Evolutionary conservation across 2,888 invertebrate genomes (phyloP).

Genomic region (Stratiomys singularior): DNA sequence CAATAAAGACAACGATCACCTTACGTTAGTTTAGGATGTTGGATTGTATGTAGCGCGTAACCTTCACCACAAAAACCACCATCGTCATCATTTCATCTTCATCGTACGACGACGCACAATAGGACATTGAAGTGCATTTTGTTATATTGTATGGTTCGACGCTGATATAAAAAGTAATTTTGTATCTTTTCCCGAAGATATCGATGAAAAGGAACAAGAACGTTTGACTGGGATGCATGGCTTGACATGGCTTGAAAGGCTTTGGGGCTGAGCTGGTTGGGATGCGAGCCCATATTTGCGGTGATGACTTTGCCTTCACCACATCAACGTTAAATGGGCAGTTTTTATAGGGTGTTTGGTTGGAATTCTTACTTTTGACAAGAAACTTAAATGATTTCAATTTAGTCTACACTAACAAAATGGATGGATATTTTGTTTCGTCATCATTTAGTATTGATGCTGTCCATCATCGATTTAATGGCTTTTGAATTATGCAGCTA

Average conservation of each 20-base stretch:
- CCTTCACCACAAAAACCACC: constrained; percentile 27
- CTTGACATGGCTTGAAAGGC: not conserved
- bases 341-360: not conserved
- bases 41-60: not conserved
- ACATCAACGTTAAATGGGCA: constrained; percentile 7
- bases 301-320: constrained; percentile 6
- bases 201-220: constrained; percentile 3
- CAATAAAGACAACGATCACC: not conserved
- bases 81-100: constrained; percentile 28
- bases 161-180: constrained; percentile 17
- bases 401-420: not conserved
- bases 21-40: not conserved
- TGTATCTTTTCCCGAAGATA: not conserved
- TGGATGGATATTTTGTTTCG: not conserved
- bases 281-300: not conserved
- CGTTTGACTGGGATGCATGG: not conserved
- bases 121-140: constrained; percentile 13
- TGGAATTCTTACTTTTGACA: not conserved
- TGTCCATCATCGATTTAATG: not conserved
- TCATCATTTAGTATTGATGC: constrained; percentile 11
- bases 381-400: constrained; percentile 5
- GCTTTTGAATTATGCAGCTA: not conserved
- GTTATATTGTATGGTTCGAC: not conserved
- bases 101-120: not conserved
- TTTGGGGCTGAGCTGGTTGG: too few relatives aligned